Percentiles rank a stretch among this genome's conserved stretches.
These are phyloP conservation scores for Paedocypris micromegethes DNA, from an alignment of 2,797 vertebrate species.

Conservation along the genomic window DNA sequence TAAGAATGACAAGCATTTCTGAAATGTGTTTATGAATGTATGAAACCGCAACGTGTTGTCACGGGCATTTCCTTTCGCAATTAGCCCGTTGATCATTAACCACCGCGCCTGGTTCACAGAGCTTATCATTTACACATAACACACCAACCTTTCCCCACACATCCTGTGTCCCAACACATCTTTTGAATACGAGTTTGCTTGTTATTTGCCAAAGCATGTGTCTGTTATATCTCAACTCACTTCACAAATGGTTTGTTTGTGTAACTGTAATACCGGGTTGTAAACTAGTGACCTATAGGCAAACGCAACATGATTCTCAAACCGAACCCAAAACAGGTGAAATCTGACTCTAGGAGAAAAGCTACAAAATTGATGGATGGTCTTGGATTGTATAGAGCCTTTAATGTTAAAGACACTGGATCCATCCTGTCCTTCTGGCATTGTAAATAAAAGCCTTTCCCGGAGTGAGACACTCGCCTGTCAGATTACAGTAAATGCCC, in stretches of 20 bases:
- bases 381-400: conserved; percentile 33
- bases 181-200: too few relatives aligned
- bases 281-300: too few relatives aligned
- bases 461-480: neutral
- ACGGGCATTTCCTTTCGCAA: conserved; percentile 21
- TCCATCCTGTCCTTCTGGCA: conserved; percentile 17
- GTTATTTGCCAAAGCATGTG: too few relatives aligned
- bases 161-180: neutral
- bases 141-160: conserved; percentile 1
- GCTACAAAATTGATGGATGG: conserved; percentile 41
- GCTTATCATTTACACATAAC: conserved; percentile 5
- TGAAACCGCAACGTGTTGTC: neutral
- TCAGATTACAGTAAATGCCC: too few relatives aligned
- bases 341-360: conserved; percentile 27
- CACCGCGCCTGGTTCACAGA: neutral
- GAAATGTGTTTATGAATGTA: neutral
- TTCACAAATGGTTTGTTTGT: neutral
- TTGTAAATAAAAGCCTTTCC: neutral
- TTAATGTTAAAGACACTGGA: conserved; percentile 25
- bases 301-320: conserved; percentile 29
- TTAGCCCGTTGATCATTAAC: conserved; percentile 27
- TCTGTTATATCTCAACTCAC: neutral
- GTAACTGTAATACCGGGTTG: neutral
- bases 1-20: conserved; percentile 9
- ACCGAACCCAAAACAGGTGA: conserved; percentile 3